phyloP scores from a whole-genome alignment of 2,888 invertebrate species.

The Eupithecia subfuscata region DNA sequence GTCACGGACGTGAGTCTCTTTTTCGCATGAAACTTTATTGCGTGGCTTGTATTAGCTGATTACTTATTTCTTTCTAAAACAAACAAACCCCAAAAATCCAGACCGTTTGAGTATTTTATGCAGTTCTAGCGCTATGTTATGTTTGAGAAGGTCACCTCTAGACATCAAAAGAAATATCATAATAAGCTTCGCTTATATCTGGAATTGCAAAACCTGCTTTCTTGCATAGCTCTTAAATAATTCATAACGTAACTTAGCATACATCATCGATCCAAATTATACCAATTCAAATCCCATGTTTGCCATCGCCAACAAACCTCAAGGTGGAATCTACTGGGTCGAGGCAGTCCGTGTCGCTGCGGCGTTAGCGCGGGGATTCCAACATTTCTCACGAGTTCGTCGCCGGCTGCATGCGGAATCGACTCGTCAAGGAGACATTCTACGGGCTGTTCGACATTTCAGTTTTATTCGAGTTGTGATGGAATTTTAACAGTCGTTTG shows the following conservation, averaged over 20 bases:
- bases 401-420: constrained; percentile 68
- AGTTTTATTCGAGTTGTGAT: constrained; percentile 17
- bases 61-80: background rate
- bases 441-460: constrained; percentile 47
- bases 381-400: constrained; percentile 69
- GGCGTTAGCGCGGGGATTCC: constrained; percentile 70
- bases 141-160: too few species aligned
- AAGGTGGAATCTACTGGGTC: constrained; percentile 58
- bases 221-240: background rate
- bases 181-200: background rate
- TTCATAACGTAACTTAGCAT: constrained; percentile 3
- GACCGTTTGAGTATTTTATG: too few species aligned
- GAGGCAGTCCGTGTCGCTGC: constrained; percentile 58
- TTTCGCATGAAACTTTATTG: background rate
- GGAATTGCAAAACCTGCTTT: background rate
- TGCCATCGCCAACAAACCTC: constrained; percentile 31
- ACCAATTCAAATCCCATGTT: constrained; percentile 7
- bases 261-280: constrained; percentile 4
- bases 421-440: constrained; percentile 63
- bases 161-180: too few species aligned
- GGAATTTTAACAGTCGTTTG: constrained; percentile 1
- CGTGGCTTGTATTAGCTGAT: background rate
- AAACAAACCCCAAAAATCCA: too few species aligned
- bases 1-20: background rate
- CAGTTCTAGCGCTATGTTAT: too few species aligned